phyloP scores from a whole-genome alignment of 2,797 vertebrate species.

The Aulostomus chinensis region DNA sequence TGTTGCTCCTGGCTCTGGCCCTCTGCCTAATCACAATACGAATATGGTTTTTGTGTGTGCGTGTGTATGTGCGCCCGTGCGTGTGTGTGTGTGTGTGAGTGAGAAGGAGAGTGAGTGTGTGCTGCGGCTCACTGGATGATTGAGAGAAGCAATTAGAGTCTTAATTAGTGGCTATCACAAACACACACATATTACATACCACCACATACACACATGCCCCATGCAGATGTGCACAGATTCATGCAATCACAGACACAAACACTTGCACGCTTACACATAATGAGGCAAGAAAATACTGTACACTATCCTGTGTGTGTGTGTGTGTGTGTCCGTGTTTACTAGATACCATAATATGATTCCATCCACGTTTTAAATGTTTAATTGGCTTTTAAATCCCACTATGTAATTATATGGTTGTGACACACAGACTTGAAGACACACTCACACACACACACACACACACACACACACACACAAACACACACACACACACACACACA shows the following conservation, averaged over 20 bases:
- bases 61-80: slow-evolving; percentile 6
- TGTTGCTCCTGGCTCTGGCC: slow-evolving; percentile 60
- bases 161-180: slow-evolving; percentile 72
- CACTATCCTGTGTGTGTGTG: slow-evolving; percentile 37
- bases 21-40: slow-evolving; percentile 62
- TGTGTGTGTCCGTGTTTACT: slow-evolving; percentile 57
- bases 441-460: slow-evolving; percentile 7
- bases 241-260: slow-evolving; percentile 8
- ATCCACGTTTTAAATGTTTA: slow-evolving; percentile 79
- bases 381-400: slow-evolving; percentile 78
- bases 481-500: slow-evolving; percentile 9
- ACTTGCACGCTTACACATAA: slow-evolving; percentile 27
- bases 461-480: slow-evolving; percentile 2
- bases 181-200: slow-evolving; percentile 33
- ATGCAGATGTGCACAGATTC: slow-evolving; percentile 23
- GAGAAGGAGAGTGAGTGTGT: slow-evolving; percentile 23
- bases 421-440: slow-evolving; percentile 16
- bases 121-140: slow-evolving; percentile 65
- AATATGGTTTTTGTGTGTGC: slow-evolving; percentile 17
- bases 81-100: slow-evolving; percentile 16
- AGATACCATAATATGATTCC: slow-evolving; percentile 68
- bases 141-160: slow-evolving; percentile 76
- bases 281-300: slow-evolving; percentile 57
- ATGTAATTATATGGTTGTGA: slow-evolving; percentile 73
- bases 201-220: slow-evolving; percentile 46